Base-by-base conservation (phyloP, 2,888 invertebrate genomes). In the Andrena marginata region DNA sequence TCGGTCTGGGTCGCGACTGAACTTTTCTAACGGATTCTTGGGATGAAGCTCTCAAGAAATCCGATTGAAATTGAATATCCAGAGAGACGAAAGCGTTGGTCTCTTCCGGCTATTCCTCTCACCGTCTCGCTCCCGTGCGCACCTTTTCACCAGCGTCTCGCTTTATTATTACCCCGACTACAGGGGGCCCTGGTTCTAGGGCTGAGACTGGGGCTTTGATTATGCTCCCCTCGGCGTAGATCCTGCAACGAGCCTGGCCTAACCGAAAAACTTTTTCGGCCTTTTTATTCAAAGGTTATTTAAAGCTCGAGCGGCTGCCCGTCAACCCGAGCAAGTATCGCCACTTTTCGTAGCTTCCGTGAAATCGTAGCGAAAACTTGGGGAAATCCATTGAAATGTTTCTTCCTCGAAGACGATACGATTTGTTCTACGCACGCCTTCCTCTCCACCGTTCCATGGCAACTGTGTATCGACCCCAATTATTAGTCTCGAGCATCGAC, bases 11-110 rank as follows among this genome's bases (percentile, higher is more conserved):
- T 75, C 72, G 63, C 64, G 63, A 74, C 60, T 67, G 63, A 85
- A 85, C 77, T 78, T 85, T 85, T 75, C 67, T 73, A 80, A 84
- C 64, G 70, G 73, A 80, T 79, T 64, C 56, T n/a, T 26, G 60
- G 74, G 71, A 80, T 68, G 77, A 68, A 77, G 69, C 82, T 69
- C 82, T 79, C 60, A 56, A 72, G 71, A 74, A 85, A 82, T 82
- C 79, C 84, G 80, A 77, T 85, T 80, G 82, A 82, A 85, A 85
- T 85, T 82, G 85, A 85, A 85, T 85, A 85, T 85, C 82, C 83
- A 83, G 49, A 33, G 26, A 63, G 71, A 48, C 51, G 64, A 20
- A 31, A 71, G 35, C 65, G 35, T 74, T 62, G 54, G 54, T 72
- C 71, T 67, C 51, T 26, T 54, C 48, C 64, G 42, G 4, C 42